Evolutionary conservation across 2,113 vertebrate species (phyloP).

Genomic region (Lagopus leucura): DNA sequence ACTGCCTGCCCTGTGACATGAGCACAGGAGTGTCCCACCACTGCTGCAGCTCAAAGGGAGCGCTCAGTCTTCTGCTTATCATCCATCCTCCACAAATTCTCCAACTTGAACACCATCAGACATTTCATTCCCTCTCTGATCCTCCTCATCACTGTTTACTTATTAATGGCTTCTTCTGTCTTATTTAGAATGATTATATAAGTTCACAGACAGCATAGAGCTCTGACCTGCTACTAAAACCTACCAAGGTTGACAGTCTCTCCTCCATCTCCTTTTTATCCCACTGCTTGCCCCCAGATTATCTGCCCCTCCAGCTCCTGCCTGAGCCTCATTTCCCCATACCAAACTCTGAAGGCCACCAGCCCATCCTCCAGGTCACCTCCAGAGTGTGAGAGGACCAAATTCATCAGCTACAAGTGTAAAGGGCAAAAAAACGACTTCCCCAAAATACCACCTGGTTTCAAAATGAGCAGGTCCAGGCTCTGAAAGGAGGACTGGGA

Average conservation of each 20-base stretch:
- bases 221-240: background rate
- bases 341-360: background rate
- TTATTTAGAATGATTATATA: constrained; percentile 58
- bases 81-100: background rate
- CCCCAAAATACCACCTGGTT: background rate
- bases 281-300: background rate
- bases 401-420: background rate
- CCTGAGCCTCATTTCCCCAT: background rate
- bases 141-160: constrained; percentile 42
- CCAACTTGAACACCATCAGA: background rate
- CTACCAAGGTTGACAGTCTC: rapidly evolving
- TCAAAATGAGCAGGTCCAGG: background rate
- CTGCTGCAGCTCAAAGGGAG: background rate
- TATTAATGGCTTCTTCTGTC: constrained; percentile 62
- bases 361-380: background rate
- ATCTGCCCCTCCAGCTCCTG: background rate
- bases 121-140: constrained; percentile 29
- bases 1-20: background rate
- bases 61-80: background rate
- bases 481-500: background rate
- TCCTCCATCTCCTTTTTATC: background rate
- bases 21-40: background rate
- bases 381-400: rapidly evolving
- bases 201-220: background rate
- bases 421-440: background rate